phyloP scores from a whole-genome alignment of 2,888 invertebrate genomes.

The Acronicta alni region DNA sequence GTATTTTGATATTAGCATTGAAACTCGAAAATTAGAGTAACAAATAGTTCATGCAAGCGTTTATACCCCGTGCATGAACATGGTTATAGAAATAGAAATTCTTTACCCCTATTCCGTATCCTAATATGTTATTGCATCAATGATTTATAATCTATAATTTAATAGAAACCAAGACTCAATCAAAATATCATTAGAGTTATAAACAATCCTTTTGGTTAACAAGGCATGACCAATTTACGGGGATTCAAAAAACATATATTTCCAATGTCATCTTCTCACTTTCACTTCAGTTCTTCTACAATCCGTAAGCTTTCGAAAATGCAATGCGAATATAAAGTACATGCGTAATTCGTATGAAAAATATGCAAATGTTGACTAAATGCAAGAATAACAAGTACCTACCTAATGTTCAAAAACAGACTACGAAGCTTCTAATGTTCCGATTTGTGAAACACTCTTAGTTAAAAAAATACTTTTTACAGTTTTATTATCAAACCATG shows the following conservation, averaged over 20 bases:
- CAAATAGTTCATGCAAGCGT: too few relatives aligned
- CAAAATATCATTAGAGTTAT: slow-evolving; percentile 36
- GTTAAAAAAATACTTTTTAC: too few relatives aligned
- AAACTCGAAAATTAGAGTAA: too few relatives aligned
- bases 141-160: slow-evolving; percentile 29
- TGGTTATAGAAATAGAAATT: not conserved
- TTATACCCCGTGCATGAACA: too few relatives aligned
- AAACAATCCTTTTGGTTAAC: slow-evolving; percentile 36
- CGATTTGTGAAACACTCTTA: too few relatives aligned
- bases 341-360: not conserved
- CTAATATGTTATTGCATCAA: slow-evolving; percentile 10
- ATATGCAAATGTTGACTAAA: slow-evolving; percentile 7
- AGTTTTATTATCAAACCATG: too few relatives aligned
- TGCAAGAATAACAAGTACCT: not conserved
- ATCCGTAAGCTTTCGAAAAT: slow-evolving; percentile 31
- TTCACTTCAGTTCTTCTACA: slow-evolving; percentile 29
- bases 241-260: slow-evolving; percentile 26
- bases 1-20: too few relatives aligned
- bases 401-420: too few relatives aligned
- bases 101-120: not conserved
- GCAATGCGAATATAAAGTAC: slow-evolving; percentile 31
- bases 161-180: slow-evolving; percentile 36
- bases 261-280: slow-evolving; percentile 28
- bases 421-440: too few relatives aligned
- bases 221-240: slow-evolving; percentile 42